Base-by-base conservation (phyloP, 2,797 vertebrate species). In the Macroramphosus scolopax region DNA sequence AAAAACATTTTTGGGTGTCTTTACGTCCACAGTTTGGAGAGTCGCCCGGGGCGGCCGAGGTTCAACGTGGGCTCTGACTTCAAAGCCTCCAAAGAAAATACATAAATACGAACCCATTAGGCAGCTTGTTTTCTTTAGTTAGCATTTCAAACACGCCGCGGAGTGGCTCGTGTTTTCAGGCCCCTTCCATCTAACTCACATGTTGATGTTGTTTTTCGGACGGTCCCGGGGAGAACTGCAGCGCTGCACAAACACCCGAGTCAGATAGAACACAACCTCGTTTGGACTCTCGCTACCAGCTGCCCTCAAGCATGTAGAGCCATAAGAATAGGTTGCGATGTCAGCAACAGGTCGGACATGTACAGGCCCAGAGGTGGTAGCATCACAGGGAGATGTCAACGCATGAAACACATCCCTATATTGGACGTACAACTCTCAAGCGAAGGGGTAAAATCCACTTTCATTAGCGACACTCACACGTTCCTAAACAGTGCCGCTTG, bases 31-130 rank as follows among this genome's bases (percentile, higher is more conserved):
- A 65, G 72, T 68, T 72, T 80, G 43, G 42, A 68, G 55, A 53
- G 61, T 61, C 58, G 68, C 77, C 68, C 54, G 34, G 52, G 65
- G 63, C 68, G 53, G 61, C 77, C 76, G 75, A n/a, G n/a, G n/a
- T 63, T 72, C 77, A 77, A 76, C 26, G 16, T 39, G 55, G 59
- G 72, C 63, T 66, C 52, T 25, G 57, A 86, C 86, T 85, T 89
- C 87, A 90, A 89, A 89, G 83, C 39, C 44, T 63, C 57, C 64
- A 85, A 88, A 81, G 84, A 87, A 90, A 88, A 89, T 84, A 87
- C 78, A 87, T 87, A 89, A 88, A 88, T 87, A 84, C 77, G 80
- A 87, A 88, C 80, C 81, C 82, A 88, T 90, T 87, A 87, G 84
- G 58, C 52, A 14, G 77, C 76, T 82, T 88, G 85, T 89, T 91